These are phyloP conservation scores for Ochlodes sylvanus DNA, from an alignment of 2,888 invertebrate genomes.

Conservation along the genomic window DNA sequence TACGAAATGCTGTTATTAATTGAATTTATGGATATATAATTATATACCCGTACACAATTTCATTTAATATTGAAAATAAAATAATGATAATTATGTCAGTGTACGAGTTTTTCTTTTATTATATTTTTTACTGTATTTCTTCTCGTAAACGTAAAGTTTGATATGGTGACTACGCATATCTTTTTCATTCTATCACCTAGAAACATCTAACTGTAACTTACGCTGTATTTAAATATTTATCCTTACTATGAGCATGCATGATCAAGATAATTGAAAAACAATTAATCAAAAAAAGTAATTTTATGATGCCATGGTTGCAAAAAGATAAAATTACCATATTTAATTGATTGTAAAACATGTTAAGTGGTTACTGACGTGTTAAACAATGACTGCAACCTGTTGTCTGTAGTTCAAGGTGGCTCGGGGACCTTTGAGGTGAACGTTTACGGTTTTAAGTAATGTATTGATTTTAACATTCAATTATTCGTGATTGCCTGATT, in stretches of 20 bases:
- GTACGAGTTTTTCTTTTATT: no score
- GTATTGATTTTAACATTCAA: slow-evolving; percentile 5
- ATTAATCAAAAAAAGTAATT: slow-evolving; percentile 5
- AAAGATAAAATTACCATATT: slow-evolving; percentile 16
- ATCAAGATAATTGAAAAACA: not conserved
- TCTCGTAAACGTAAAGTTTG: no score
- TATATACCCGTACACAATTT: no score
- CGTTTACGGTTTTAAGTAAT: not conserved
- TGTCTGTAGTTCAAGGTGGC: slow-evolving; percentile 18
- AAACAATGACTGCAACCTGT: slow-evolving; percentile 21
- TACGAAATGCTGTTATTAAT: no score
- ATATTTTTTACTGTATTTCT: no score
- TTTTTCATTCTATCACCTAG: no score
- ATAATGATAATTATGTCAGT: no score
- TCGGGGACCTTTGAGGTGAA: slow-evolving; percentile 7
- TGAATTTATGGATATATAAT: no score
- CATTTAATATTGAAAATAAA: no score
- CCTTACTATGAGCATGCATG: not conserved
- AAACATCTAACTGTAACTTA: no score
- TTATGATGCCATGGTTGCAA: slow-evolving; percentile 4
- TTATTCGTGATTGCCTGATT: not conserved
- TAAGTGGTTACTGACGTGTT: slow-evolving; percentile 24
- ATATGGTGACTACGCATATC: no score
- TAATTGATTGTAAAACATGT: slow-evolving; percentile 25
- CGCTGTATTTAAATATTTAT: no score